Conservation (phyloP, 2,113 vertebrate genomes). For the Malurus melanocephalus region DNA sequence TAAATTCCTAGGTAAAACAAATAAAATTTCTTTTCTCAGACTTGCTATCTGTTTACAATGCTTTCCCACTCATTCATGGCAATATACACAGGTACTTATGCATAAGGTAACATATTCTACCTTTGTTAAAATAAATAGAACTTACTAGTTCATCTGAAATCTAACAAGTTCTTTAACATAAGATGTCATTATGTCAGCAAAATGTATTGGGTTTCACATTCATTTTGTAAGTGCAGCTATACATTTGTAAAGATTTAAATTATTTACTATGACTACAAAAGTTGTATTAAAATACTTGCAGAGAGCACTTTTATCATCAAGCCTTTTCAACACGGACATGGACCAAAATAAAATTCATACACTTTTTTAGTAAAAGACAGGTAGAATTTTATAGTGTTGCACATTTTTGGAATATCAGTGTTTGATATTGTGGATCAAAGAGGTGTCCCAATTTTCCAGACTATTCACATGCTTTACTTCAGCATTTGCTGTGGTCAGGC, state of each 20-base stretch:
- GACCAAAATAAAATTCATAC: not conserved
- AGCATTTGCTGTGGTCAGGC: fast-evolving
- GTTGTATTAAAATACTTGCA: not conserved
- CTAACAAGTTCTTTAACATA: not conserved
- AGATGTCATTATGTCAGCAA: not conserved
- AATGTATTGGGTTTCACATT: not conserved
- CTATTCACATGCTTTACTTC: not conserved
- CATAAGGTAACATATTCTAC: not conserved
- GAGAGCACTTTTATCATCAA: not conserved
- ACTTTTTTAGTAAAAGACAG: not conserved
- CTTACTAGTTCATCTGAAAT: not conserved
- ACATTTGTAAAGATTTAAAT: not conserved
- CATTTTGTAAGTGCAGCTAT: not conserved
- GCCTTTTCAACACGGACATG: not conserved
- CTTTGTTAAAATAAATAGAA: not conserved
- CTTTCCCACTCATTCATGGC: not conserved
- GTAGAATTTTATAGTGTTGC: not conserved
- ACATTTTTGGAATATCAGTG: not conserved
- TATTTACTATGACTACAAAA: not conserved
- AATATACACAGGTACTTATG: not conserved
- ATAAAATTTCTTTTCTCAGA: not conserved
- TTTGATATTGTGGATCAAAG: not conserved
- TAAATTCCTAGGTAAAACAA: not conserved
- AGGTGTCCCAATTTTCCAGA: not conserved
- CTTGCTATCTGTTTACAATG: not conserved